Evolutionary conservation across 2,797 vertebrate species (phyloP).

Genomic region (Protosalanx chinensis): DNA sequence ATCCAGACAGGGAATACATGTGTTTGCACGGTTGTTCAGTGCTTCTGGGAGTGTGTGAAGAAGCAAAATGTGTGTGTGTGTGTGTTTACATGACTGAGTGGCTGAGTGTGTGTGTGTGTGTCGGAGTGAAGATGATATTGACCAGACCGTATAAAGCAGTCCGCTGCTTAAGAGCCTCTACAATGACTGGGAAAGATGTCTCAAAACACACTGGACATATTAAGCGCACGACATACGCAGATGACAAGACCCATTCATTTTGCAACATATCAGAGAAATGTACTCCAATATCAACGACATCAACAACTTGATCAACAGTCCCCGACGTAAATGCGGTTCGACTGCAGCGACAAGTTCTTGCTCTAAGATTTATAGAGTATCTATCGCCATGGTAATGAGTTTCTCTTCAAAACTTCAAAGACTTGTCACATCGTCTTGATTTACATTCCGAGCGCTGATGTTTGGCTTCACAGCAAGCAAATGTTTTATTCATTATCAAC

Average conservation of each 20-base stretch:
- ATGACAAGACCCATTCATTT: background rate
- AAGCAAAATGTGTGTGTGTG: background rate
- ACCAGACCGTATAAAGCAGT: background rate
- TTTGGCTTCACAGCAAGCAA: conserved; percentile 62
- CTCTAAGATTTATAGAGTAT: conserved; percentile 10
- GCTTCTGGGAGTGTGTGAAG: conserved; percentile 2
- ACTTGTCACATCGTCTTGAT: conserved; percentile 52
- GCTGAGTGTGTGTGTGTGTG: background rate
- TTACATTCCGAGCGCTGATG: conserved; percentile 55
- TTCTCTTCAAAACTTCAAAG: conserved; percentile 35
- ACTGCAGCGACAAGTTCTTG: conserved; percentile 15
- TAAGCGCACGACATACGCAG: background rate
- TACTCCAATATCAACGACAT: background rate
- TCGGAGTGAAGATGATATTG: background rate
- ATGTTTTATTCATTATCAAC: conserved; percentile 72
- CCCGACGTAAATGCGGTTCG: background rate
- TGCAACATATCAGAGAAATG: background rate
- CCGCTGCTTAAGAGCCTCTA: background rate
- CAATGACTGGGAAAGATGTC: background rate
- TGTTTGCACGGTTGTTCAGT: background rate
- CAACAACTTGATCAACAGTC: too few species aligned
- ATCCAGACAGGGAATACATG: conserved; percentile 69
- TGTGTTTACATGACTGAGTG: conserved; percentile 6
- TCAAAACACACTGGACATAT: background rate
- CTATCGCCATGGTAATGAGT: conserved; percentile 28